Conservation (phyloP, 2,888 invertebrate species). For the Unio pictorum region DNA sequence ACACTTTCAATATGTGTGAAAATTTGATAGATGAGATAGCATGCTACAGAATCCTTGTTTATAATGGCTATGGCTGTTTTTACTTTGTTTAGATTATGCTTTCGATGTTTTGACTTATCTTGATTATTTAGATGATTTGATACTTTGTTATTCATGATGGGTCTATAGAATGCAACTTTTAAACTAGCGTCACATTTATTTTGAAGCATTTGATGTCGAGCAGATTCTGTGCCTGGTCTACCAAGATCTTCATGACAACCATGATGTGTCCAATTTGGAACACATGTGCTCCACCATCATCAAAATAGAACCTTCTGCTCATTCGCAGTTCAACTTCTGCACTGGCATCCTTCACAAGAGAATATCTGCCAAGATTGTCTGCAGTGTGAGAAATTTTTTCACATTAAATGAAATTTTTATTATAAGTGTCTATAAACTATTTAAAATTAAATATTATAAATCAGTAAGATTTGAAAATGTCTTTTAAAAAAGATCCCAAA, state of each 20-base stretch:
- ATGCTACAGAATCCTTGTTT: too few species aligned
- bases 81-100: too few species aligned
- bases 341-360: constrained; percentile 50
- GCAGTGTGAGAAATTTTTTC: constrained; percentile 38
- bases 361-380: constrained; percentile 57
- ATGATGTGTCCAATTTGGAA: constrained; percentile 37
- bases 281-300: constrained; percentile 50
- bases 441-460: background rate
- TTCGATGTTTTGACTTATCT: too few species aligned
- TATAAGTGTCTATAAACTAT: background rate
- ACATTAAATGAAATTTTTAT: too few species aligned
- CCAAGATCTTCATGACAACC: constrained; percentile 55
- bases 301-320: constrained; percentile 27
- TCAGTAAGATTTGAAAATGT: too few species aligned
- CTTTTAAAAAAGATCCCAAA: too few species aligned
- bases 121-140: too few species aligned
- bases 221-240: constrained; percentile 56
- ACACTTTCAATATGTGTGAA: too few species aligned
- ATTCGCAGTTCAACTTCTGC: constrained; percentile 26
- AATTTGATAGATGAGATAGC: too few species aligned
- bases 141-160: too few species aligned
- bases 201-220: constrained; percentile 44
- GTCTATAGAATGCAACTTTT: too few species aligned
- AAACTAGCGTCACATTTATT: background rate
- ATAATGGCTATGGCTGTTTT: too few species aligned